Conservation (phyloP, 2,797 vertebrate species). For the Molossus molossus region DNA sequence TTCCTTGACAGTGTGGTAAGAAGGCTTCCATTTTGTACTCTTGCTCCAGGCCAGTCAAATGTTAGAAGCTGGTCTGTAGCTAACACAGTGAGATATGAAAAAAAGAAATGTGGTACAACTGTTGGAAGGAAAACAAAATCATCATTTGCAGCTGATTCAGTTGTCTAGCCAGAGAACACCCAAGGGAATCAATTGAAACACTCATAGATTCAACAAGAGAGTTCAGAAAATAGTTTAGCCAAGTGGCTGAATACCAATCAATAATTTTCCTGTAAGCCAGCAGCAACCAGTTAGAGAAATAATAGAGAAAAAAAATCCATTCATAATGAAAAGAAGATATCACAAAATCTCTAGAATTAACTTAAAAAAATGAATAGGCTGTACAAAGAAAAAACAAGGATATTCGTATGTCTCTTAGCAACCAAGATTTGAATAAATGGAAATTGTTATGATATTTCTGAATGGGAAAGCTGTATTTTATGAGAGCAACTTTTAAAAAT, state of each 20-base stretch:
- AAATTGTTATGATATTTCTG: conserved; percentile 15
- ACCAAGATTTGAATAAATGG: conserved; percentile 41
- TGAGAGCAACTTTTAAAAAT: conserved; percentile 49
- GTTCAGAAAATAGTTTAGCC: conserved; percentile 52
- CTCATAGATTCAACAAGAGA: conserved; percentile 64
- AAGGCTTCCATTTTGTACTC: conserved; percentile 10
- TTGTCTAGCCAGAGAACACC: conserved; percentile 39
- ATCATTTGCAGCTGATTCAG: conserved; percentile 53
- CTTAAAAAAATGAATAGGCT: neutral
- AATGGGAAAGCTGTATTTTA: conserved; percentile 54
- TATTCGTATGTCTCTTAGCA: conserved; percentile 39
- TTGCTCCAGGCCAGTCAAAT: conserved; percentile 67
- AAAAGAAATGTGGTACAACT: conserved; percentile 54
- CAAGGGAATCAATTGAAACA: conserved; percentile 48
- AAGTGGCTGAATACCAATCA: conserved; percentile 48
- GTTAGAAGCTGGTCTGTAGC: conserved; percentile 46
- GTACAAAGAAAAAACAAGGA: conserved; percentile 39
- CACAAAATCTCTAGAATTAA: conserved; percentile 46
- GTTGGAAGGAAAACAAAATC: conserved; percentile 50
- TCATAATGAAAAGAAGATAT: neutral
- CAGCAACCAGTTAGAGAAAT: conserved; percentile 38
- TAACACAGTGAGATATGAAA: conserved; percentile 25
- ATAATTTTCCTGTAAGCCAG: conserved; percentile 49
- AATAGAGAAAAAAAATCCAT: conserved; percentile 46
- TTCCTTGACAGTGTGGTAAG: conserved; percentile 20